phyloP scores from a whole-genome alignment of 2,888 invertebrate species.

The Amblyteles armatorius region DNA sequence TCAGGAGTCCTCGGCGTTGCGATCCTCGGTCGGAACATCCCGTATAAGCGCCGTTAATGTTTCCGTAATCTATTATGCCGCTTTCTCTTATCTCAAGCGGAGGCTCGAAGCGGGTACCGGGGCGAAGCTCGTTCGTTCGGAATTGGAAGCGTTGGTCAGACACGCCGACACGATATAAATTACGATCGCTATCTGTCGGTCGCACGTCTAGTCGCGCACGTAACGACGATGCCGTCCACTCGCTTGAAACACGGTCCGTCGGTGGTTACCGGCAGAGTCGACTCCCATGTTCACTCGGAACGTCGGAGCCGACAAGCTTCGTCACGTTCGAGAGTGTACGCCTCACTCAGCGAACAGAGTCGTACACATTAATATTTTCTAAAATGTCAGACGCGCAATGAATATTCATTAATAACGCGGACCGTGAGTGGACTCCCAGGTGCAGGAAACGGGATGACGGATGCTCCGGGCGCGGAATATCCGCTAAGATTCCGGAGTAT shows the following conservation, averaged over 20 bases:
- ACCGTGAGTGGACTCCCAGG: neutral
- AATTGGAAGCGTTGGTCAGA: conserved; percentile 69
- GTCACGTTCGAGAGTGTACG: conserved; percentile 52
- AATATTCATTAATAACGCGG: conserved; percentile 54
- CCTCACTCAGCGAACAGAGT: conserved; percentile 6
- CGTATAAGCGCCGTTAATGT: conserved; percentile 58
- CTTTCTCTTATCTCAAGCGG: conserved; percentile 52
- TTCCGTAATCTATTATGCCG: conserved; percentile 58
- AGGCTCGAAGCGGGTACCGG: conserved; percentile 53
- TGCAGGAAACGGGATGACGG: conserved; percentile 19
- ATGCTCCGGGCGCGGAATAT: conserved; percentile 12
- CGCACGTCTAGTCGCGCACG: conserved; percentile 30
- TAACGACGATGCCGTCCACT: conserved; percentile 30
- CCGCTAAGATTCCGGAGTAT: neutral
- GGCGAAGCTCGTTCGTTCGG: conserved; percentile 58
- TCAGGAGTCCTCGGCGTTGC: conserved; percentile 4
- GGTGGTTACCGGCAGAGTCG: conserved; percentile 12
- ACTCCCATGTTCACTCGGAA: conserved; percentile 8
- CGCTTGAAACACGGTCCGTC: conserved; percentile 26
- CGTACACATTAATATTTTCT: conserved; percentile 14
- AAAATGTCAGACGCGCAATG: conserved; percentile 16
- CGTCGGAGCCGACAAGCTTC: conserved; percentile 37
- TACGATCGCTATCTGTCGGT: conserved; percentile 72
- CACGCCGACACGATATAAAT: conserved; percentile 71
- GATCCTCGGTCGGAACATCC: conserved; percentile 10